Conservation (phyloP, 1,140 invertebrate genomes). For the Drosophila oshimai region DNA sequence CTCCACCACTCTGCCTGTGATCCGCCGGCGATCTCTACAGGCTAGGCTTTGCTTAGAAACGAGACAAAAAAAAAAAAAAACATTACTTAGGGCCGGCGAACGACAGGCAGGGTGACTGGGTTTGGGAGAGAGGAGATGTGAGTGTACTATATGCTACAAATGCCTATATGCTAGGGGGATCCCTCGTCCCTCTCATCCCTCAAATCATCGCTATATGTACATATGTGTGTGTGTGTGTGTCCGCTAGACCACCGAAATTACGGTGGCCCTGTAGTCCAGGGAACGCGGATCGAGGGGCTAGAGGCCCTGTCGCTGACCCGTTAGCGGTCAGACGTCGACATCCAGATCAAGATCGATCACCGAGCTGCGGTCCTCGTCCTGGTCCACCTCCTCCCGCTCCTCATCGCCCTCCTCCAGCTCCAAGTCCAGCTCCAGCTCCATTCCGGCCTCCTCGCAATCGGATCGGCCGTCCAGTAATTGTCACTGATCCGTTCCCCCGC, state of each 20-base stretch:
- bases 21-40: not conserved
- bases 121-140: not conserved
- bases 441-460: conserved; percentile 66
- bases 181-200: no score
- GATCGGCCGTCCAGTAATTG: conserved; percentile 81
- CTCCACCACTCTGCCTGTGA: not conserved
- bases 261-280: not conserved
- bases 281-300: conserved; percentile 31
- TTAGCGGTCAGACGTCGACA: conserved; percentile 79
- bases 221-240: no score
- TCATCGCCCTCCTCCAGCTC: conserved; percentile 36
- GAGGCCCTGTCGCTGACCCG: conserved; percentile 45
- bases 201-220: conserved; percentile 8
- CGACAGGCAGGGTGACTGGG: not conserved
- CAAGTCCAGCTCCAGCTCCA: conserved; percentile 30
- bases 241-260: conserved; percentile 13
- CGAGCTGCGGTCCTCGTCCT: conserved; percentile 73
- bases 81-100: not conserved
- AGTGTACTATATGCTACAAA: conserved; percentile 6
- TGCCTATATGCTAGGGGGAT: conserved; percentile 25
- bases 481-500: conserved; percentile 77
- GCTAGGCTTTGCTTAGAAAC: conserved; percentile 1
- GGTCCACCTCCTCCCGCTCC: conserved; percentile 46
- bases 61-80: conserved; percentile 4
- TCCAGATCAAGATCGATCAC: conserved; percentile 81